phyloP scores from a whole-genome alignment of 2,113 vertebrate species.

The Centropus unirufus region DNA sequence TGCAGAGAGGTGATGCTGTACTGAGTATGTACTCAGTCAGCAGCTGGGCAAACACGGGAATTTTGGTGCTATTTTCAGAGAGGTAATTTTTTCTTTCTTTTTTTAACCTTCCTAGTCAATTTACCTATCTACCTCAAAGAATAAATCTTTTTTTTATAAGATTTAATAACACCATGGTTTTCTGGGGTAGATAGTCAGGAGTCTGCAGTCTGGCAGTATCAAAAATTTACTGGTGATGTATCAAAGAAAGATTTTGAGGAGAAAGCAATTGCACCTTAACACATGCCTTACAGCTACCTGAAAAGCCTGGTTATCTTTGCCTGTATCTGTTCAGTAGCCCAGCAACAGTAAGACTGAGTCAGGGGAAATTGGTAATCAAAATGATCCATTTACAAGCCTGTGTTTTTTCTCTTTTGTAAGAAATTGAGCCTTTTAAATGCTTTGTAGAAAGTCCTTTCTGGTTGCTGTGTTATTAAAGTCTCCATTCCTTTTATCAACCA shows the following conservation, averaged over 20 bases:
- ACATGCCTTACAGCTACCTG: not conserved
- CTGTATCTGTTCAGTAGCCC: not conserved
- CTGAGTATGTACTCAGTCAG: not conserved
- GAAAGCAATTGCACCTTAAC: not conserved
- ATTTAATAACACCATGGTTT: not conserved
- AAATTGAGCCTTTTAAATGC: constrained; percentile 8
- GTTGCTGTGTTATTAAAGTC: constrained; percentile 1
- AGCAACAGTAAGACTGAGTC: not conserved
- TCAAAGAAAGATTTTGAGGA: not conserved
- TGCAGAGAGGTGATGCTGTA: not conserved
- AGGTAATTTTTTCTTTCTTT: not conserved
- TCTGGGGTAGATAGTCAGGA: not conserved
- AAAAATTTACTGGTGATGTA: not conserved
- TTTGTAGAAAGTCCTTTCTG: not conserved
- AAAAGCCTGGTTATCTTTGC: not conserved
- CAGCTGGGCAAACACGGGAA: not conserved
- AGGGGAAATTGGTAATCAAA: constrained; percentile 34
- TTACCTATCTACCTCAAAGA: not conserved
- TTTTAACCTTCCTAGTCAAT: not conserved
- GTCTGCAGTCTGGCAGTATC: not conserved
- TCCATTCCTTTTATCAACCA: constrained; percentile 15
- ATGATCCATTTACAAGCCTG: not conserved
- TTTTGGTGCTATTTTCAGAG: not conserved
- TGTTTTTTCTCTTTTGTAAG: not conserved
- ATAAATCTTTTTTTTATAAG: not conserved